These are phyloP conservation scores for Hapalemur alaotrensis DNA, from an alignment of 2,797 vertebrate species.

Conservation along the genomic window DNA sequence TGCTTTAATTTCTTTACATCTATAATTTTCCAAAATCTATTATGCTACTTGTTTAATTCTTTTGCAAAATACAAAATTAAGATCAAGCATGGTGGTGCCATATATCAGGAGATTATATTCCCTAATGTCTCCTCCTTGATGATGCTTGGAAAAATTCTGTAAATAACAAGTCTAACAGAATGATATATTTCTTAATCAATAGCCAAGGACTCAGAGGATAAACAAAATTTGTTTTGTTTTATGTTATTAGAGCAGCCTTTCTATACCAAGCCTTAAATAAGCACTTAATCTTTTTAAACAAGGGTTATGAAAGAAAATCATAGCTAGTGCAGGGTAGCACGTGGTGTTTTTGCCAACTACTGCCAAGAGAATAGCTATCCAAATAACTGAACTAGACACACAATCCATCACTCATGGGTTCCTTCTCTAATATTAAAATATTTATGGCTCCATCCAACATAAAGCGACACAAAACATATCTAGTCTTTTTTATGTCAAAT, in stretches of 20 bases:
- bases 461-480: not conserved
- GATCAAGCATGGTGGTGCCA: not conserved
- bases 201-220: not conserved
- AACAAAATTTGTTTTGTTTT: not conserved
- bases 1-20: not conserved
- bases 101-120: not conserved
- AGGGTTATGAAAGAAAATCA: constrained; percentile 52
- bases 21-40: constrained; percentile 8
- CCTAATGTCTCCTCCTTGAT: not conserved
- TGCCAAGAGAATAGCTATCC: not conserved
- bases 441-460: not conserved
- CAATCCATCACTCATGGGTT: not conserved
- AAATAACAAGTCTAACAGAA: not conserved
- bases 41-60: not conserved
- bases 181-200: not conserved
- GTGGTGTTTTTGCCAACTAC: constrained; percentile 25
- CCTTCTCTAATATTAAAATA: not conserved
- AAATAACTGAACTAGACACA: constrained; percentile 28
- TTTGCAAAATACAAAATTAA: constrained; percentile 17
- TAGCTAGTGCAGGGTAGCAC: not conserved
- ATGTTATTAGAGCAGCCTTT: not conserved
- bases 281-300: constrained; percentile 17
- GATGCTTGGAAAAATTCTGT: not conserved
- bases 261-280: constrained; percentile 23
- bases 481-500: not conserved